Base-by-base conservation (phyloP, 2,888 invertebrate species). In the Drosophila infuscata region DNA sequence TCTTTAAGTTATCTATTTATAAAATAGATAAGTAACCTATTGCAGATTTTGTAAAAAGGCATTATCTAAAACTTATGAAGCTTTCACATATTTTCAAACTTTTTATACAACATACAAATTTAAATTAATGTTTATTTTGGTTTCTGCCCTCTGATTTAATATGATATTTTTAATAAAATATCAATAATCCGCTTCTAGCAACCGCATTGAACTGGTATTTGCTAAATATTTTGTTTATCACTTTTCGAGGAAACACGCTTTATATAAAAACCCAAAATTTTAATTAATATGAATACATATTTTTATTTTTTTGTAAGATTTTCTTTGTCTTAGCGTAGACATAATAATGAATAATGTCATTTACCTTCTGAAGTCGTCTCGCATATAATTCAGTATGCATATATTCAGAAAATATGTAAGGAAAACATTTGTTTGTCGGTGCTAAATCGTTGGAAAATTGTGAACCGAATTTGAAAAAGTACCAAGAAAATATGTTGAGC, bases 381-480 rank as follows among this genome's bases (percentile, higher is more conserved):
- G n/a, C 43, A 65, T 33, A 20, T 72, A 41, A 32, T 20, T 53
- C n/a, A 29, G 36, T 33, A 65, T 3, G 8, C 30, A 49, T 51
- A 59, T 30, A 5, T 52, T n/a, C 1, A 5, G n/a, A 41, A 20
- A 11, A 7, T 11, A 52, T 51, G 32, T 36, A 38, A 15, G 78
- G 74, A 71, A 73, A 77, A 77, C 79, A 83, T 75, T 67, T 83
- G 81, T 78, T 80, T 67, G 68, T 11, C 58, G 53, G 52, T 56
- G 54, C 67, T 41, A 74, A 88, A 73, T 74, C 60, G 63, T 65
- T 74, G 67, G 71, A 69, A 82, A 76, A 76, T 66, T 54, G 52
- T 58, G 73, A 17, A 36, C 53, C 61, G 57, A 51, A 64, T 51
- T 43, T 3, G 6, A 30, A 41, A n/a, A 46, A 53, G 61, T 38